A percentile compares a stretch with the other conserved stretches of the same genome.
These are phyloP conservation scores for Gymnoscopelus braueri DNA, from an alignment of 2,797 vertebrate species.

Conservation along the genomic window DNA sequence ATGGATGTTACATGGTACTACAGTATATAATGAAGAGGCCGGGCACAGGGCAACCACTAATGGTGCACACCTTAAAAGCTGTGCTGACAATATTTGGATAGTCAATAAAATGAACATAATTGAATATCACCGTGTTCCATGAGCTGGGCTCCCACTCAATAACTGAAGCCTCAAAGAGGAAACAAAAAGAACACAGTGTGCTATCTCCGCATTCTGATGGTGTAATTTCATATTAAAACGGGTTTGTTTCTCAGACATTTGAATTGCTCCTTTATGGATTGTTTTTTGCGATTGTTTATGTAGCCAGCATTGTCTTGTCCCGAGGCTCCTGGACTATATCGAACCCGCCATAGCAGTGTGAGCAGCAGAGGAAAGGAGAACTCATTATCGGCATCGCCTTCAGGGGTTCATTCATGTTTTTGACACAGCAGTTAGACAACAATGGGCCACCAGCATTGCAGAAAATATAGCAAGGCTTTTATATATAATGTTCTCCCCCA, in stretches of 20 bases:
- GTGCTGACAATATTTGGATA: conserved; percentile 24
- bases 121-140: background rate
- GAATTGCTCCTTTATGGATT: conserved; percentile 49
- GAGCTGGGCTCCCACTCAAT: background rate
- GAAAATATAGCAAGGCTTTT: conserved; percentile 28
- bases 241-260: conserved; percentile 45
- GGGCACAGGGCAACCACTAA: conserved; percentile 36
- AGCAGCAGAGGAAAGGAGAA: conserved; percentile 46
- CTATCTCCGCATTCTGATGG: conserved; percentile 36
- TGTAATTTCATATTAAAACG: conserved; percentile 40
- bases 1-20: conserved; percentile 20
- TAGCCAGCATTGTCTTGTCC: conserved; percentile 45
- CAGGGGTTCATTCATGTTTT: conserved; percentile 36
- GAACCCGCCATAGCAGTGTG: conserved; percentile 44
- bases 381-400: conserved; percentile 58
- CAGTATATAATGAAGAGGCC: conserved; percentile 19
- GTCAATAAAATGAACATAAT: conserved; percentile 32
- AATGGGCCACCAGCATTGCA: conserved; percentile 38
- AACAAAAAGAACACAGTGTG: conserved; percentile 19
- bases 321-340: conserved; percentile 51
- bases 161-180: background rate
- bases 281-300: conserved; percentile 48
- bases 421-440: conserved; percentile 40
- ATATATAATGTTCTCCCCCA: conserved; percentile 29
- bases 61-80: conserved; percentile 30